Base-by-base conservation (phyloP, 2,113 vertebrate genomes). In the Ictalurus furcatus region DNA sequence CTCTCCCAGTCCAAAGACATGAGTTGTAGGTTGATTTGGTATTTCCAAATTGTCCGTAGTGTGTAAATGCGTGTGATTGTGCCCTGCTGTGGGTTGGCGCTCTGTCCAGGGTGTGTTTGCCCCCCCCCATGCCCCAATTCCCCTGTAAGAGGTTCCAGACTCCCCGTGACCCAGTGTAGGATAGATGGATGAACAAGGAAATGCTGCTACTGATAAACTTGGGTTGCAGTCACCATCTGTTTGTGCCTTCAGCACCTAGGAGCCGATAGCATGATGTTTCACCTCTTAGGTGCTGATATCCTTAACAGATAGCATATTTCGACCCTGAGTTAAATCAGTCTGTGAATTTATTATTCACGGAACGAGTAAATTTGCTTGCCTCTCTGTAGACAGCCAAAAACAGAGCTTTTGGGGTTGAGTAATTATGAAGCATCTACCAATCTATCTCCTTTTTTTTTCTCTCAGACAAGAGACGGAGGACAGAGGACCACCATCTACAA, bases 401-500 rank as follows among this genome's bases (percentile, higher is more conserved):
- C 21, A 40, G 73, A 54, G 44, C 76, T 52, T 79, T 25, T 79
- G 76, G 76, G n/a, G 44, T 79, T 28, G 44, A 52, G n/a, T 19
- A 19, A 30, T 54, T 56, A 80, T 54, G 7, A 80, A 81, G 52
- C 28, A 19, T 63, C 34, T 61, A 63, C 16, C 5, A 63, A 63
- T 25, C 21, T 84, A 11, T 59, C 19, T 30, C 14, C 13, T 17
- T 89, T 25, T n/a, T n/a, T 19, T 80, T 54, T 85, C 28, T 40
- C 3, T 88, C 44, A 99, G 98, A 97, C 98, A 0, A 98, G 96
- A 93, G 98, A 99, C 40, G 97, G 97, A 9, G 98, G 97, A 28
- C 98, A 98, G 93, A 97, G 98, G 95, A 99, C 98, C 89, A 99
- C 98, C 0, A 98, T 99, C 90, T 99, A 99, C 94, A 99, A 99